These are phyloP conservation scores for Nautilus pompilius DNA, from an alignment of 1,140 invertebrate species.

Conservation along the genomic window DNA sequence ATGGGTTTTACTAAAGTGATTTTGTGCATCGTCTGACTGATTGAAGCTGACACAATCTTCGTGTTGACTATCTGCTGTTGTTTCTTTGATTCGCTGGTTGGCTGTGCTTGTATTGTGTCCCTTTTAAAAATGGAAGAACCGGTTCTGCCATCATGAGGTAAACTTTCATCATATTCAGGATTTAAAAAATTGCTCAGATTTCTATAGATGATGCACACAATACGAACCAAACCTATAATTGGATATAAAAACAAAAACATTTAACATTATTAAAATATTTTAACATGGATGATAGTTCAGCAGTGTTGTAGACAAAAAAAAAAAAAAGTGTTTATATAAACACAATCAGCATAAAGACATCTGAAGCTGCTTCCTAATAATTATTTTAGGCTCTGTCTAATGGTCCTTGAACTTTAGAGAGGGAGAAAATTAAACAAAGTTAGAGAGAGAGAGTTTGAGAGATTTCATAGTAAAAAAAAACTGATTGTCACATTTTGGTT, in stretches of 20 bases:
- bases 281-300: background rate
- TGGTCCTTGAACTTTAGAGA: background rate
- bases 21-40: background rate
- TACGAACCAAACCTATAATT: background rate
- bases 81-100: background rate
- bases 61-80: background rate
- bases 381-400: background rate
- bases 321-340: background rate
- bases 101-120: background rate
- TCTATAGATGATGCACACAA: background rate
- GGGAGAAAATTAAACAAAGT: no score
- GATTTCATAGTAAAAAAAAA: no score
- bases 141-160: background rate
- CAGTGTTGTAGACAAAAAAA: background rate
- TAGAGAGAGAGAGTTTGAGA: no score
- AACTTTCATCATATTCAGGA: background rate
- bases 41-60: background rate
- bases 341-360: background rate
- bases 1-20: background rate
- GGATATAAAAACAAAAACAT: background rate
- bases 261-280: background rate
- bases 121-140: background rate
- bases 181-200: background rate
- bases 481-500: no score
- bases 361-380: background rate